phyloP scores from a whole-genome alignment of 2,888 invertebrate genomes.

The Pyrocoelia pectoralis region DNA sequence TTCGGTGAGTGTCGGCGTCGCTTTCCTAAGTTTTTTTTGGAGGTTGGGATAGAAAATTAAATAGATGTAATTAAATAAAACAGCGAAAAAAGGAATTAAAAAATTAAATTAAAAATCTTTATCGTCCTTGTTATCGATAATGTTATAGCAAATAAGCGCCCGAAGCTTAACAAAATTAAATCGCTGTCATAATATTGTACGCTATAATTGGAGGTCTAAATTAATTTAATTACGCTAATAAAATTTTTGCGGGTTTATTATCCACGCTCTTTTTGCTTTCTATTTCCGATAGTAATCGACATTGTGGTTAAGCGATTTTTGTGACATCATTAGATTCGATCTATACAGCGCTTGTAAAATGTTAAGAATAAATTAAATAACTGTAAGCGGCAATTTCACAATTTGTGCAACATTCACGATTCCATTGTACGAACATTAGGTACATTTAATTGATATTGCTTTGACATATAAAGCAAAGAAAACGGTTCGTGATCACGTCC shows the following conservation, averaged over 20 bases:
- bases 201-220: background rate
- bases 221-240: conserved; percentile 7
- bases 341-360: conserved; percentile 31
- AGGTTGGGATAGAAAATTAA: background rate
- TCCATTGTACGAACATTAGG: conserved; percentile 36
- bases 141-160: background rate
- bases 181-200: conserved; percentile 6
- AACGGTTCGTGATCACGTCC: conserved; percentile 36
- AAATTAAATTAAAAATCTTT: conserved; percentile 7
- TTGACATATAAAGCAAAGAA: conserved; percentile 38
- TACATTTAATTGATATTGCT: conserved; percentile 40
- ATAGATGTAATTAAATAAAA: background rate
- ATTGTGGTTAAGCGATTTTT: conserved; percentile 23
- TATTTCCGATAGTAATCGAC: conserved; percentile 28
- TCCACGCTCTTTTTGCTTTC: conserved; percentile 9
- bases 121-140: conserved; percentile 8
- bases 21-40: background rate
- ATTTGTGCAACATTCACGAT: conserved; percentile 40
- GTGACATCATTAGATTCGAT: conserved; percentile 31
- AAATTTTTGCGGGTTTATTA: background rate
- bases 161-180: background rate
- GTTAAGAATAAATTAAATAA: conserved; percentile 36
- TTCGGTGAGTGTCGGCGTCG: background rate
- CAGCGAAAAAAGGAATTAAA: background rate
- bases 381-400: conserved; percentile 37